A percentile compares a stretch with the other conserved stretches of the same genome.
phyloP scores from a whole-genome alignment of 2,113 vertebrate species.

The Oplegnathus fasciatus region DNA sequence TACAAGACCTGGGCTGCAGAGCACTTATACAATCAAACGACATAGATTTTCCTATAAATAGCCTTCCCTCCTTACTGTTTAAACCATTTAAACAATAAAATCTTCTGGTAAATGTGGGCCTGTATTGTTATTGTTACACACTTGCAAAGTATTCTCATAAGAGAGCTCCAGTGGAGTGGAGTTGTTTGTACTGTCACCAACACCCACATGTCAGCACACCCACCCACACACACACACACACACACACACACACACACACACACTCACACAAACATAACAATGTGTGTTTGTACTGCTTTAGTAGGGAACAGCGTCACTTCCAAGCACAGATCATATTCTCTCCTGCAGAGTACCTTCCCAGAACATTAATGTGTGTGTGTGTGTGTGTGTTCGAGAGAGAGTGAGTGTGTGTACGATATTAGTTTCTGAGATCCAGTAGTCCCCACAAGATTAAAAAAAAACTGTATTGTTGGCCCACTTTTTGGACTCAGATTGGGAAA shows the following conservation, averaged over 20 bases:
- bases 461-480: not conserved
- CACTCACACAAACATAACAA: slow-evolving; percentile 57
- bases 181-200: slow-evolving; percentile 72
- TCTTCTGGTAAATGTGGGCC: slow-evolving; percentile 41
- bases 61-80: not conserved
- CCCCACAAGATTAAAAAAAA: slow-evolving; percentile 14
- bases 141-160: slow-evolving; percentile 62
- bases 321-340: slow-evolving; percentile 73
- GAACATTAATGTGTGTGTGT: slow-evolving; percentile 60
- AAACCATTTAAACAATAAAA: slow-evolving; percentile 38
- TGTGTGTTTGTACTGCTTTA: slow-evolving; percentile 73
- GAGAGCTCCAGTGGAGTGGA: slow-evolving; percentile 44
- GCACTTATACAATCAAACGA: slow-evolving; percentile 4
- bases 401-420: slow-evolving; percentile 22
- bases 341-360: slow-evolving; percentile 77
- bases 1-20: not conserved
- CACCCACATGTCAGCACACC: slow-evolving; percentile 43
- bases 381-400: slow-evolving; percentile 3
- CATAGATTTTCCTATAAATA: not conserved
- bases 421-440: slow-evolving; percentile 41
- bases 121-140: slow-evolving; percentile 48
- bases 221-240: slow-evolving; percentile 10
- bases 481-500: not conserved
- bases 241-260: slow-evolving; percentile 14
- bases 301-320: slow-evolving; percentile 74